These are phyloP conservation scores for Netelia virgata DNA, from an alignment of 2,888 invertebrate genomes.

Conservation along the genomic window DNA sequence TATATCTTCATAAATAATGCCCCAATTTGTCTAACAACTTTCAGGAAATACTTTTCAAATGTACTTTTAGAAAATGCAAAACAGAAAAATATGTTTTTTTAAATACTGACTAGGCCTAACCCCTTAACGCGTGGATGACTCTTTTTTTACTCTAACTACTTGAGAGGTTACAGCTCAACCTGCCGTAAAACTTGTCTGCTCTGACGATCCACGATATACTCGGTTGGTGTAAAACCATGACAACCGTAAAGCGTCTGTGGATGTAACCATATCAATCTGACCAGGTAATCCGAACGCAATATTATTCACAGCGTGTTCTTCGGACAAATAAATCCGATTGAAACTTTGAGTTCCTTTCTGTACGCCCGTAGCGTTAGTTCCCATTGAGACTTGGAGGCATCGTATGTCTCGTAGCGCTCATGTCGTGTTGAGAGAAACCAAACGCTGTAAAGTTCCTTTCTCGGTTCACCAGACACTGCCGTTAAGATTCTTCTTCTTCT, in stretches of 20 bases:
- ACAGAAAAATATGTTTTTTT: too few species aligned
- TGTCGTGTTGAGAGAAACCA: conserved; percentile 10
- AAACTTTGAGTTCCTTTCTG: conserved; percentile 51
- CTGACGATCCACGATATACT: not conserved
- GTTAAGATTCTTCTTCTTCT: conserved; percentile 31
- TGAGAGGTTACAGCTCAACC: not conserved
- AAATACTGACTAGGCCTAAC: too few species aligned
- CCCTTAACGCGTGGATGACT: conserved; percentile 14
- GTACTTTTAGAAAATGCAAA: too few species aligned
- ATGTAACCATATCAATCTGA: not conserved
- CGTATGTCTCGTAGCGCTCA: conserved; percentile 31
- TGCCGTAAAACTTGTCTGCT: not conserved
- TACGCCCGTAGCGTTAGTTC: conserved; percentile 15
- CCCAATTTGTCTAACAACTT: too few species aligned
- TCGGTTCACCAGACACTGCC: conserved; percentile 10
- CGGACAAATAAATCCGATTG: conserved; percentile 67
- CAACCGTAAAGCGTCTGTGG: not conserved
- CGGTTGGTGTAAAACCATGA: not conserved
- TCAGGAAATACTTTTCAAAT: too few species aligned
- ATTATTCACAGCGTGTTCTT: conserved; percentile 53
- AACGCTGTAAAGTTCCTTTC: not conserved
- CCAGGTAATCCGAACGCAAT: conserved; percentile 34
- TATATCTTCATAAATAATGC: too few species aligned
- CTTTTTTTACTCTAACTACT: conserved; percentile 18
- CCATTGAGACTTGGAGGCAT: conserved; percentile 18